Percentiles rank a stretch among this genome's conserved stretches.
These are phyloP conservation scores for Aromia moschata DNA, from an alignment of 2,888 invertebrate species.

Conservation along the genomic window DNA sequence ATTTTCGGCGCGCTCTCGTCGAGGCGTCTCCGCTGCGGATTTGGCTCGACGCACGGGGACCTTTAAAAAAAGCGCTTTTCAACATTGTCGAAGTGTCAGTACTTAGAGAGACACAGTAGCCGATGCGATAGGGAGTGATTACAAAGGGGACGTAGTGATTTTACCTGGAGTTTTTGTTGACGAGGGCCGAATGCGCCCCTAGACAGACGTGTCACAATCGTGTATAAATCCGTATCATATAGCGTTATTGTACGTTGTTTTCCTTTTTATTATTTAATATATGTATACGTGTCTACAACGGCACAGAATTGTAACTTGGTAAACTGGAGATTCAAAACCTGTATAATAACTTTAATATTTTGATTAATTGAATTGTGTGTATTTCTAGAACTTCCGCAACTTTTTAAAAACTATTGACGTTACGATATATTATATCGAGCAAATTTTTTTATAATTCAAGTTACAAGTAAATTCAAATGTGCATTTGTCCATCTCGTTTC, in stretches of 20 bases:
- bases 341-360: too few relatives aligned
- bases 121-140: conserved; percentile 56
- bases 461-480: too few relatives aligned
- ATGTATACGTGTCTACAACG: too few relatives aligned
- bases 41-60: conserved; percentile 49
- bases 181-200: conserved; percentile 50
- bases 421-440: too few relatives aligned
- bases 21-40: background rate
- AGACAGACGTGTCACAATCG: conserved; percentile 48
- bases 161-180: conserved; percentile 58
- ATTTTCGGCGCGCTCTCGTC: conserved; percentile 8
- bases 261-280: too few relatives aligned
- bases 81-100: conserved; percentile 62
- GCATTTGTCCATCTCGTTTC: too few relatives aligned
- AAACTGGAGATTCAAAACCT: too few relatives aligned
- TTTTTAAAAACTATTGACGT: too few relatives aligned
- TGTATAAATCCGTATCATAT: conserved; percentile 42
- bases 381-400: too few relatives aligned
- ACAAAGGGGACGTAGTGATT: conserved; percentile 56
- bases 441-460: too few relatives aligned
- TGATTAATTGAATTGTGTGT: too few relatives aligned
- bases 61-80: conserved; percentile 58
- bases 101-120: conserved; percentile 61
- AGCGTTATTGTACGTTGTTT: background rate
- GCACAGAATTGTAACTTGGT: too few relatives aligned